Conservation (phyloP, 2,888 invertebrate genomes). For the Heliconius hortense region DNA sequence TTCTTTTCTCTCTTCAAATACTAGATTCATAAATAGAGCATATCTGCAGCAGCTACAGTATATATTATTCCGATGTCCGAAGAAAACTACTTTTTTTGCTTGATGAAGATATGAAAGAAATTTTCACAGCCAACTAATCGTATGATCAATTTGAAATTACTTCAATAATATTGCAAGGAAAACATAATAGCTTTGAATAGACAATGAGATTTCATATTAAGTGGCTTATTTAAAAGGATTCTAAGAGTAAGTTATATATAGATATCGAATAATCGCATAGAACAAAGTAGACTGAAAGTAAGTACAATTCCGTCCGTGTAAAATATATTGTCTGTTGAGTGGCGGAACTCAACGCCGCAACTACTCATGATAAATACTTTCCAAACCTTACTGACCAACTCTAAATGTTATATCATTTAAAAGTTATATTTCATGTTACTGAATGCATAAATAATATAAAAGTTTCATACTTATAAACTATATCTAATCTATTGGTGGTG, state of each 20-base stretch:
- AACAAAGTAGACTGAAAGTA: too few species aligned
- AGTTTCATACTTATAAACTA: too few species aligned
- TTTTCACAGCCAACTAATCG: slow-evolving; percentile 4
- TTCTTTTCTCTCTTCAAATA: not conserved
- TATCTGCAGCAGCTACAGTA: not conserved
- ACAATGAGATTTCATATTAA: not conserved
- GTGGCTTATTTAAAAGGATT: not conserved
- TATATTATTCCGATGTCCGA: not conserved
- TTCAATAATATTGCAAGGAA: not conserved
- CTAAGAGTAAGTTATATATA: not conserved
- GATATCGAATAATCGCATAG: too few species aligned
- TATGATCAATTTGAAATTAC: not conserved
- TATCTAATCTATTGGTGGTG: too few species aligned
- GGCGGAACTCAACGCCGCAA: too few species aligned
- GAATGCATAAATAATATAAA: too few species aligned
- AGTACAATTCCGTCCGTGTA: too few species aligned
- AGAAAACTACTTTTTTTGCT: not conserved
- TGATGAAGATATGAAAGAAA: not conserved
- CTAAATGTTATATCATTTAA: too few species aligned
- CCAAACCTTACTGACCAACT: too few species aligned
- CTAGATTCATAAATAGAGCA: not conserved
- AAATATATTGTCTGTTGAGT: too few species aligned
- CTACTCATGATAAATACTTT: too few species aligned
- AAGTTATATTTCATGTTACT: too few species aligned
- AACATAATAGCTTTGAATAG: not conserved